A percentile compares a stretch with the other conserved stretches of the same genome.
Evolutionary conservation across 1,140 invertebrate species (phyloP).

Genomic region (Drosophila chauvacae): DNA sequence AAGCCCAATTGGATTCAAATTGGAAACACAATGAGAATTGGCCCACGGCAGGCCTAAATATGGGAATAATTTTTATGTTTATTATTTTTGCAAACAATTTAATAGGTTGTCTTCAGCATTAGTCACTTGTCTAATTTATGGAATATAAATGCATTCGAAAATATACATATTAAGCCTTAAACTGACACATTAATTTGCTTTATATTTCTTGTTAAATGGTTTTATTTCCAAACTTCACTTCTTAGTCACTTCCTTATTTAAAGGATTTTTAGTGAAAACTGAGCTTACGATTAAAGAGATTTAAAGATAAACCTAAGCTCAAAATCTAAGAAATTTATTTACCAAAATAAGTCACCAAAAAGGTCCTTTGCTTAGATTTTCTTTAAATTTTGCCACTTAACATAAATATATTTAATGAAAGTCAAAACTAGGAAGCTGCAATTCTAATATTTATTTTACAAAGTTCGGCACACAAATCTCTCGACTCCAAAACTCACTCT

Average conservation of each 20-base stretch:
- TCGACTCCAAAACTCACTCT: not conserved
- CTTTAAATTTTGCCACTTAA: not conserved
- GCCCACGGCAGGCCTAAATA: slow-evolving; percentile 3
- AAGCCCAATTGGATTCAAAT: slow-evolving; percentile 51
- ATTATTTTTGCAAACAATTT: not conserved
- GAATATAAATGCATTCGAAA: not conserved
- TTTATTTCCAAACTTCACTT: not conserved
- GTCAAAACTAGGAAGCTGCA: slow-evolving; percentile 7
- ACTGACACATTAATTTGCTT: no score
- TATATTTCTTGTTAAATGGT: not conserved
- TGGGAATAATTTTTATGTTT: slow-evolving; percentile 10
- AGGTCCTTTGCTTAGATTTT: not conserved
- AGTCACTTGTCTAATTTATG: not conserved
- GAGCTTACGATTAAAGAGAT: no score
- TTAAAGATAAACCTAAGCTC: not conserved
- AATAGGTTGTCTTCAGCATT: not conserved
- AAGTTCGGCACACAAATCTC: slow-evolving; percentile 6
- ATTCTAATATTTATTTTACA: slow-evolving; percentile 27
- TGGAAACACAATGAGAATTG: slow-evolving; percentile 37
- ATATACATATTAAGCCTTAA: not conserved
- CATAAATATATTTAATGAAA: not conserved
- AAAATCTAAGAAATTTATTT: not conserved
- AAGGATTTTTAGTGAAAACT: not conserved
- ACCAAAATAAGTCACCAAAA: not conserved
- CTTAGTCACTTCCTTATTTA: not conserved